Evolutionary conservation across 35 echinoderm and acorn worm genomes (phyloP), one percentile per base, ranked within the genome.

Genomic region (Ophiothrix spiculata): DNA sequence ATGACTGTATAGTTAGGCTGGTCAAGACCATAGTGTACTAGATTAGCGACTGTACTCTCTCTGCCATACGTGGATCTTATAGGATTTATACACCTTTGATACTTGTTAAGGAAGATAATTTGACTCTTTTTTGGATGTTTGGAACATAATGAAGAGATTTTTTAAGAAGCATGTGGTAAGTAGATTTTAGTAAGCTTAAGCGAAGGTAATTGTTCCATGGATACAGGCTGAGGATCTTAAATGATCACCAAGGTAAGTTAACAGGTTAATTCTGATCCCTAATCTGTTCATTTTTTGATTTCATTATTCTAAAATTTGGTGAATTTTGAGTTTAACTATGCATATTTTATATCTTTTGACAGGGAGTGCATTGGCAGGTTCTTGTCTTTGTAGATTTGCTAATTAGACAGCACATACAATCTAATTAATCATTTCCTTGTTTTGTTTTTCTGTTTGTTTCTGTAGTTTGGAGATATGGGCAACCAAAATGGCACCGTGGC

Each of bases 401-500:
- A 1, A 34, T 12, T 37, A 4, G 4, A 35, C n/a, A 31, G 6
- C 25, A 31, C 4, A 75, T 31, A 12, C 33, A 35, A 28, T 28
- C 8, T 12, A 6, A 35, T 31, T 11, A 12, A 4, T 28, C 4
- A 75, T 75, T 8, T 28, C 33, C 33, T 28, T 75, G 25, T 4
- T 75, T 28, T 81, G 78, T 32, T 86, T 33, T 37, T 93, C 36
- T 60, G 56, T 82, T 89, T 79, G n/a, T 90, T 83, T 37, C 41
- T 39, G 28, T 56, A 95, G 93, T 81, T 69, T 74, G 89, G 87
- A 84, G 93, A 95, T 74, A 95, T 91, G 93, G 93, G 93, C 49
- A 95, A 95, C 85, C 93, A 95, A 76, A 88, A 87, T 84, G 89
- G 93, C 54, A 73, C 75, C 4, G 93, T 74, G 6, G 6, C 60